phyloP scores from a whole-genome alignment of 2,888 invertebrate genomes.

The Pseudococcus viburni region DNA sequence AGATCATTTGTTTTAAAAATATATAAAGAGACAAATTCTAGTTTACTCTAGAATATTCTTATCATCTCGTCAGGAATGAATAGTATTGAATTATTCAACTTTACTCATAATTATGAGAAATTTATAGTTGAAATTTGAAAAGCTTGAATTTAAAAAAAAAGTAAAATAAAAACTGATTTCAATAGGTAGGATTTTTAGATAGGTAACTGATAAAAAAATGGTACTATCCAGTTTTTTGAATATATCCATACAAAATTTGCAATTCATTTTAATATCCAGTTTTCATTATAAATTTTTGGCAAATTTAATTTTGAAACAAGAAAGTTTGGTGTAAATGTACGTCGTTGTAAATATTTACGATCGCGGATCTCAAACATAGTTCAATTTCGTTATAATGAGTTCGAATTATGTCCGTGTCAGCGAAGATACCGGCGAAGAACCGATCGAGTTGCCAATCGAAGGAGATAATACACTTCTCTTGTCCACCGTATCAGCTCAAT shows the following conservation, averaged over 20 bases:
- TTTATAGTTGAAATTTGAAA: too few species aligned
- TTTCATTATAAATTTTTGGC: background rate
- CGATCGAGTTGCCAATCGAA: conserved; percentile 95
- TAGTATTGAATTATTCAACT: too few species aligned
- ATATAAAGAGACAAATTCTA: too few species aligned
- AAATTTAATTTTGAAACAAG: background rate
- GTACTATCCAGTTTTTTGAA: background rate
- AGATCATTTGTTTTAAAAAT: too few species aligned
- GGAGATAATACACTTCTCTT: conserved; percentile 91
- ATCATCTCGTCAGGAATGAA: too few species aligned
- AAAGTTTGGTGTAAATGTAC: conserved; percentile 11
- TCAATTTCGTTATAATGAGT: conserved; percentile 27
- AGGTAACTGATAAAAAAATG: background rate
- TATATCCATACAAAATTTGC: background rate
- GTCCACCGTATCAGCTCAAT: conserved; percentile 94
- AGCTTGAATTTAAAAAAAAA: too few species aligned
- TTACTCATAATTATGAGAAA: too few species aligned
- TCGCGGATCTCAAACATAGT: background rate
- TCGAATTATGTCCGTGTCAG: conserved; percentile 75
- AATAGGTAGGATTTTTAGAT: background rate
- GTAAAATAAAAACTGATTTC: too few species aligned
- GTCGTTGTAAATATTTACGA: conserved; percentile 40
- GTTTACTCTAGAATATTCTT: too few species aligned
- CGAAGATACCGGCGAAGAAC: conserved; percentile 95
- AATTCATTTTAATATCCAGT: background rate